Base-by-base conservation (phyloP, 2,113 vertebrate species). In the Laticauda laticaudata region DNA sequence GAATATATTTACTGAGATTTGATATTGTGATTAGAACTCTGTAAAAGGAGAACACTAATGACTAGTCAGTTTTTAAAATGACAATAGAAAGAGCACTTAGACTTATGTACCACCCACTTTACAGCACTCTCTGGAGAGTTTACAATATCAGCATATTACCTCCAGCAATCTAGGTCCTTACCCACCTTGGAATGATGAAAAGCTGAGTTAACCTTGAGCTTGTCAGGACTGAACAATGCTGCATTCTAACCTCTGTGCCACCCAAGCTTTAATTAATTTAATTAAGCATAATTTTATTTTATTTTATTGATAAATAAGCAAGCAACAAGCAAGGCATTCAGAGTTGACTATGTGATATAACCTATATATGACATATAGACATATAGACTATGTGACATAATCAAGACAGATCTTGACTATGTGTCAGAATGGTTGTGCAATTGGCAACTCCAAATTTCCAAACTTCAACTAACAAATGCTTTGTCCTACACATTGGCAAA, bases 41-140 rank as follows among this genome's bases (percentile, higher is more conserved):
- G 1, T 87, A 45, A 59, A 53, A 7, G 91, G 94, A 95, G 18
- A 94, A 95, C 59, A 87, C 89, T 94, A 93, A 53, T 87, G 94
- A 93, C 15, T n/a, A 93, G 51, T 43, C 91, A 14, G 24, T 91
- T 93, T 87, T 92, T 69, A 69, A 69, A 69, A 69, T n/a, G n/a
- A n/a, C 57, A 59, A 59, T 69, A n/a, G 29, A 14, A 69, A 69
- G 23, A 24, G 6, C 56, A 57, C 21, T 57, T 57, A 57, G 21
- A 57, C 7, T 24, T 57, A 57, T 57, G 56, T 57, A 57, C 21
- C 2, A 8, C 6, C 6, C 0, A 6, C 56, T 24, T 24, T 57
- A 57, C 6, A 57, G 2, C 6, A 57, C 21, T 23, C 21, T 57
- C 21, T 24, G 21, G 21, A 5, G 7, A 23, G 56, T 57, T 57